phyloP scores from a whole-genome alignment of 2,113 vertebrate species.

The Rhinoptilus africanus region DNA sequence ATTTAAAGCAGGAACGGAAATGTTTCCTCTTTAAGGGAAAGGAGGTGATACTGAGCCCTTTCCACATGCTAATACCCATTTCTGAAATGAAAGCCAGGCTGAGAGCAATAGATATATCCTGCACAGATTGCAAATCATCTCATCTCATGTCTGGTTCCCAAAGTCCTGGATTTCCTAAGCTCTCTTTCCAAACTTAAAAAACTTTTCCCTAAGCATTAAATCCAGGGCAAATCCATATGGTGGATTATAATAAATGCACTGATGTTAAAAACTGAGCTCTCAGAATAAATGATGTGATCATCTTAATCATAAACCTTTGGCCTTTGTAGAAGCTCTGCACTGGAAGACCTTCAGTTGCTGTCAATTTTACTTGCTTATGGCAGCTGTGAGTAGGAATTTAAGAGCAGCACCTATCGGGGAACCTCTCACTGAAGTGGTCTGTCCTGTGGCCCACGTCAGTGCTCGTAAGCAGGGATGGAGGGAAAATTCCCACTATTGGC shows the following conservation, averaged over 20 bases:
- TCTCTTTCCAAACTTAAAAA: constrained; percentile 28
- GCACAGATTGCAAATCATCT: background rate
- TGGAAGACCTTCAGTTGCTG: background rate
- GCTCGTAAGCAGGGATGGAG: background rate
- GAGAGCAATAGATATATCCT: background rate
- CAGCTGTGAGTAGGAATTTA: background rate
- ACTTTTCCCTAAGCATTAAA: constrained; percentile 21
- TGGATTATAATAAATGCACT: background rate
- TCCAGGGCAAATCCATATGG: constrained; percentile 3
- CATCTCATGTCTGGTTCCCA: background rate
- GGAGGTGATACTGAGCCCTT: background rate
- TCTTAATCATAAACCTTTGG: background rate
- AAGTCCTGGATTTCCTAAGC: background rate
- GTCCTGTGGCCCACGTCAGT: background rate
- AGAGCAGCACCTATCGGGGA: background rate
- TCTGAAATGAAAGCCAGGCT: background rate
- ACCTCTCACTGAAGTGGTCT: background rate
- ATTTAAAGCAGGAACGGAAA: background rate
- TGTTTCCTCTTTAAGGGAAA: background rate
- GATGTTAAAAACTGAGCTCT: background rate
- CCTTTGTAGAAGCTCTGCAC: background rate
- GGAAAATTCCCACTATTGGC: background rate
- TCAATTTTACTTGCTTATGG: background rate
- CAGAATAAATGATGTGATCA: background rate
- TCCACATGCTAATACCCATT: background rate